Evolutionary conservation across 2,113 vertebrate species (phyloP), one percentile per base, ranked within the genome.

Genomic region (Eublepharis macularius): DNA sequence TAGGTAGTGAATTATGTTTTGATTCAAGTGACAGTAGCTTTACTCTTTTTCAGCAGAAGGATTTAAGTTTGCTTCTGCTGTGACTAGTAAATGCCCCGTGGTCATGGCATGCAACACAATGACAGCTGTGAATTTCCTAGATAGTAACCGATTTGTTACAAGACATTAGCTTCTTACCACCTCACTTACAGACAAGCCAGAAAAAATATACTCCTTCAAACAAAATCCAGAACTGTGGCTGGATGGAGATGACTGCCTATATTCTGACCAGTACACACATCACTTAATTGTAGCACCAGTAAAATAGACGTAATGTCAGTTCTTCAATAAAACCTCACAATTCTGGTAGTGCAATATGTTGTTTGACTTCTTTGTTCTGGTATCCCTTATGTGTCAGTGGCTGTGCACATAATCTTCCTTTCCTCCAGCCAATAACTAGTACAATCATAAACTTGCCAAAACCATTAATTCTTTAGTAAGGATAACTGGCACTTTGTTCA

Each of bases 391-490:
- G 93, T 95, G 89, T 93, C 93, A 95, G 85, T 94, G 89, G 94
- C 76, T 84, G 45, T 96, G 94, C 93, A 94, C 96, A 95, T 92
- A 96, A 95, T 95, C 96, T 96, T 95, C 92, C 91, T 92, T 77
- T 93, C 91, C 83, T 94, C 94, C 89, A 94, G 93, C 85, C 95
- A 95, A 95, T 93, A 95, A 93, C 89, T 94, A 93, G 92, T 95
- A 95, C 94, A 94, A 85, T 94, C 95, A 94, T 96, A 96, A 96
- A 96, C 72, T 94, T 95, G 93, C 95, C 95, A 96, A 68, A 63
- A 82, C 57, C 93, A 94, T 7, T 80, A 87, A 91, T 90, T 75
- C 32, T 91, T 93, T 89, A 92, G 90, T 92, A 85, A 90, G 91
- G 83, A 92, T 94, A 51, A 94, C 92, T 94, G 90, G 91, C 93